Evolutionary conservation across 2,888 invertebrate species (phyloP).

Genomic region (Alitta virens): DNA sequence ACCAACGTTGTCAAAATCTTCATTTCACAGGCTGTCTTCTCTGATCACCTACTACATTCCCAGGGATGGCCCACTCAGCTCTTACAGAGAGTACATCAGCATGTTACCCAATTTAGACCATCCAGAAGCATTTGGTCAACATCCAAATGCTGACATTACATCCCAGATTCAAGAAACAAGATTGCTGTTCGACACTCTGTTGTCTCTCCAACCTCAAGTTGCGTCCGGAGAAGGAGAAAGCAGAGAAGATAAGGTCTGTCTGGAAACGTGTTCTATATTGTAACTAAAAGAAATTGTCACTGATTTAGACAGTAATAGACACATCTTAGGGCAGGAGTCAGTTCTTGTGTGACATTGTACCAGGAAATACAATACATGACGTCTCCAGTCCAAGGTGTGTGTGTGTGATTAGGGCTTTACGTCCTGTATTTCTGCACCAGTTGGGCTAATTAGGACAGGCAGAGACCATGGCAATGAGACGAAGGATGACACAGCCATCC

Average conservation of each 20-base stretch:
- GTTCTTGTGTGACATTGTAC: too few relatives aligned
- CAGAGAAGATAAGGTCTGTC: conserved; percentile 69
- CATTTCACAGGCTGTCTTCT: conserved; percentile 66
- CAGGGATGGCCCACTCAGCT: conserved; percentile 73
- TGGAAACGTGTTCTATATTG: background rate
- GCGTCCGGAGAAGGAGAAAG: conserved; percentile 59
- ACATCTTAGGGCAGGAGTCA: too few relatives aligned
- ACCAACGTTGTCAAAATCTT: too few relatives aligned
- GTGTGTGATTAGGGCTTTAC: too few relatives aligned
- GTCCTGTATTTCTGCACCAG: too few relatives aligned
- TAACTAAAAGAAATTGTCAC: too few relatives aligned
- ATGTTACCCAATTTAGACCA: conserved; percentile 75
- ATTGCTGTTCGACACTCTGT: conserved; percentile 73
- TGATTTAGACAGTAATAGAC: too few relatives aligned
- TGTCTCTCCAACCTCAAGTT: conserved; percentile 73
- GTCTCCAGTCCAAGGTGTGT: too few relatives aligned
- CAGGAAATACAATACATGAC: too few relatives aligned
- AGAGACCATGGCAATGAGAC: too few relatives aligned
- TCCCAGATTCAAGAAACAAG: conserved; percentile 79
- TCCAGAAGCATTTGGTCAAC: conserved; percentile 86
- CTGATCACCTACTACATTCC: conserved; percentile 80
- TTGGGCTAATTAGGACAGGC: too few relatives aligned
- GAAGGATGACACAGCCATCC: too few relatives aligned
- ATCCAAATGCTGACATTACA: conserved; percentile 85
- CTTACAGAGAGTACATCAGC: conserved; percentile 78